Evolutionary conservation across 2,888 invertebrate genomes (phyloP).

Genomic region (Limnephilus rhombicus): DNA sequence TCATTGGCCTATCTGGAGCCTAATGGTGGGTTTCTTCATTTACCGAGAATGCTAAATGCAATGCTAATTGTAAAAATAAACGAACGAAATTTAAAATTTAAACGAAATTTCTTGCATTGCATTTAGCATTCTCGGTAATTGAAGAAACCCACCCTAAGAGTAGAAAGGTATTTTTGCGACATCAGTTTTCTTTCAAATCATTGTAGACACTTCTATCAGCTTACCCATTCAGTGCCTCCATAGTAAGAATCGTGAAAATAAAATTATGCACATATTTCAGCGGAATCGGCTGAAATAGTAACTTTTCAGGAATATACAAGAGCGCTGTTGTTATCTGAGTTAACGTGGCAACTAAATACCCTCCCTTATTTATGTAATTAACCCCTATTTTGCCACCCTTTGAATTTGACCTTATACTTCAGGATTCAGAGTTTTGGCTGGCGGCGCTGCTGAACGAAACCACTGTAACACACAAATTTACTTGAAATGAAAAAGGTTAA

Average conservation of each 20-base stretch:
- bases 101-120: no score
- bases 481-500: not conserved
- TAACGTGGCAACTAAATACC: not conserved
- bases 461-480: not conserved
- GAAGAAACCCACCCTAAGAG: no score
- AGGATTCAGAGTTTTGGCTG: not conserved
- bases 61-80: no score
- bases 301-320: not conserved
- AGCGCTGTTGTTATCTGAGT: not conserved
- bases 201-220: not conserved
- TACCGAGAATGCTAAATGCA: no score
- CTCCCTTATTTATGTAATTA: slow-evolving; percentile 1
- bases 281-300: not conserved
- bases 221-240: not conserved
- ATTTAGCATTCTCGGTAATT: no score
- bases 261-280: not conserved
- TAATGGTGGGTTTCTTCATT: no score
- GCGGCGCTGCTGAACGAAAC: not conserved
- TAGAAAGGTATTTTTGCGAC: not conserved
- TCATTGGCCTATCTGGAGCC: not conserved
- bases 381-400: not conserved
- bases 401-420: slow-evolving; percentile 1
- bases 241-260: not conserved
- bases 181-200: not conserved
- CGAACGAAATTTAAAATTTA: no score